phyloP scores from a whole-genome alignment of 2,797 vertebrate genomes.

The Remorina albescens region DNA sequence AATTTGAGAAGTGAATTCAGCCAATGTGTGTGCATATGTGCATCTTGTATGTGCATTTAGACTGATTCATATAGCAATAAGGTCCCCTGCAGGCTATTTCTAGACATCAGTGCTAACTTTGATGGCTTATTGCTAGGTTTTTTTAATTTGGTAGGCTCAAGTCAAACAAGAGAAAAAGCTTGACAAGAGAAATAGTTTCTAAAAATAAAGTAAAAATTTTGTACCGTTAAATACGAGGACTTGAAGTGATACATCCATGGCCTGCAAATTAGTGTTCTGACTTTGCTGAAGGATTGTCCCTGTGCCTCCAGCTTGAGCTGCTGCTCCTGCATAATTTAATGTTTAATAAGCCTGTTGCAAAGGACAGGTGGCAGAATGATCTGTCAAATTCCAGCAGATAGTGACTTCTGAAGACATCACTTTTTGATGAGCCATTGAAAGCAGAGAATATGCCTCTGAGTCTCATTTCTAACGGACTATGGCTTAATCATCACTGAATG shows the following conservation, averaged over 20 bases:
- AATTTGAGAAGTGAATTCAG: slow-evolving; percentile 19
- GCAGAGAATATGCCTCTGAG: slow-evolving; percentile 11
- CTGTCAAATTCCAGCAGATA: slow-evolving; percentile 30
- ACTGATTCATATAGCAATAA: slow-evolving; percentile 34
- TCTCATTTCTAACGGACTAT: neutral
- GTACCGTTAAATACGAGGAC: slow-evolving; percentile 13
- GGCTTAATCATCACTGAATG: slow-evolving; percentile 32
- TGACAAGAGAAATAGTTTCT: neutral
- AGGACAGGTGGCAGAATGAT: slow-evolving; percentile 48
- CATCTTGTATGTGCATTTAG: neutral
- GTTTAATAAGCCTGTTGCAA: slow-evolving; percentile 57
- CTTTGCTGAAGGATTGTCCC: slow-evolving; percentile 33
- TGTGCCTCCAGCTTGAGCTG: slow-evolving; percentile 28
- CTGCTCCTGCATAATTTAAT: slow-evolving; percentile 64
- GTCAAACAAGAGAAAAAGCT: neutral
- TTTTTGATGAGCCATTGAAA: slow-evolving; percentile 45
- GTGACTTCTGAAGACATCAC: slow-evolving; percentile 9
- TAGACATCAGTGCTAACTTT: slow-evolving; percentile 11
- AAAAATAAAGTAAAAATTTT: slow-evolving; percentile 4
- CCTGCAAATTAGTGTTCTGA: slow-evolving; percentile 49
- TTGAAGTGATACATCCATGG: slow-evolving; percentile 30
- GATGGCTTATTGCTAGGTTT: slow-evolving; percentile 25
- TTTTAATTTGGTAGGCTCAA: slow-evolving; percentile 5
- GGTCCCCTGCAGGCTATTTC: slow-evolving; percentile 23
- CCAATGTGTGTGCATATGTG: neutral